Percentiles rank a stretch among this genome's conserved stretches.
Evolutionary conservation across 2,113 vertebrate genomes (phyloP).

Genomic region (Crotophaga sulcirostris): DNA sequence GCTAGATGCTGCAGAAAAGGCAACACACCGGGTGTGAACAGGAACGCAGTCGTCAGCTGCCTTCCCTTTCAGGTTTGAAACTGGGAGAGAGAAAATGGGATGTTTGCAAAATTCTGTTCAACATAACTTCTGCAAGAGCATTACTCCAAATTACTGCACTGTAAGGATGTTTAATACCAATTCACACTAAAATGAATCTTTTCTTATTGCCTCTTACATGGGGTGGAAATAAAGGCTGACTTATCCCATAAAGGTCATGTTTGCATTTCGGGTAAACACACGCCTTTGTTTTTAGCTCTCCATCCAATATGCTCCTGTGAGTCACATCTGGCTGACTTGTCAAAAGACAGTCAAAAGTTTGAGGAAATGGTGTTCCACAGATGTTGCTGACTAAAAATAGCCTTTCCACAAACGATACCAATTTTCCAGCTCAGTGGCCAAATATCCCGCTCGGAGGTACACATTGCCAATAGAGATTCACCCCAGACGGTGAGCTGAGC

Average conservation of each 20-base stretch:
- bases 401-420: constrained; percentile 48
- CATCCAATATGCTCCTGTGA: constrained; percentile 46
- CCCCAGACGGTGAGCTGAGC: constrained; percentile 19
- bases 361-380: constrained; percentile 64
- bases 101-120: not conserved
- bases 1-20: rapidly evolving
- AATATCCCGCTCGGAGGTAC: constrained; percentile 34
- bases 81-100: not conserved
- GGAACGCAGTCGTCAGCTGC: rapidly evolving
- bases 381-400: constrained; percentile 67
- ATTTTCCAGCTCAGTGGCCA: constrained; percentile 70
- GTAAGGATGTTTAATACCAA: not conserved
- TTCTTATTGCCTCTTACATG: not conserved
- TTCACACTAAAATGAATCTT: not conserved
- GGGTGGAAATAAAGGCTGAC: constrained; percentile 11
- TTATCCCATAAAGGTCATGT: constrained; percentile 41
- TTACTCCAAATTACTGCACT: not conserved
- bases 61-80: not conserved
- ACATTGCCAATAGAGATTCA: not conserved
- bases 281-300: constrained; percentile 3
- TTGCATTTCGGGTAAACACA: constrained; percentile 31
- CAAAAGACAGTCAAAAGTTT: constrained; percentile 51
- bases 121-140: not conserved
- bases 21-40: rapidly evolving
- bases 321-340: constrained; percentile 60